A percentile compares a stretch with the other conserved stretches of the same genome.
phyloP scores from a whole-genome alignment of 30 jellyfish, hydroid and myxozoan genomes.

The Aurelia coerulea region DNA sequence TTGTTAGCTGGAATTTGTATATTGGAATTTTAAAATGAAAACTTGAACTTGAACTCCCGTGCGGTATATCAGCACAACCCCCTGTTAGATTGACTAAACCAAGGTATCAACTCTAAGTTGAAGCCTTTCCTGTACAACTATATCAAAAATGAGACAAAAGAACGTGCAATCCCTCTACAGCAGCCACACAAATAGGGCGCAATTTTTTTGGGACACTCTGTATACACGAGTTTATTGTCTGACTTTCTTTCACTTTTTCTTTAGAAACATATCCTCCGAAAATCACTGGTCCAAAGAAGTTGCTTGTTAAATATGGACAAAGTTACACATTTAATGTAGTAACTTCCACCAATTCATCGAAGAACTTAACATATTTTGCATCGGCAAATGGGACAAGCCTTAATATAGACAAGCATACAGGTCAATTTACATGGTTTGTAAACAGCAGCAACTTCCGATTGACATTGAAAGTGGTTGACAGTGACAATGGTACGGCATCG shows the following conservation, averaged over 20 bases:
- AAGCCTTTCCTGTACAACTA: too few species aligned
- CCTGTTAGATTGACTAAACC: too few species aligned
- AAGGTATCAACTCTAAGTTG: too few species aligned
- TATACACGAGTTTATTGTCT: not conserved
- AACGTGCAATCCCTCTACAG: too few species aligned
- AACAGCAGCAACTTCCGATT: slow-evolving; percentile 8
- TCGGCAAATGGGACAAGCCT: slow-evolving; percentile 33
- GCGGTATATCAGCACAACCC: too few species aligned
- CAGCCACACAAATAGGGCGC: too few species aligned
- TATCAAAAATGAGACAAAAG: too few species aligned
- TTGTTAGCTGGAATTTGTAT: too few species aligned
- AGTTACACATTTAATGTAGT: not conserved
- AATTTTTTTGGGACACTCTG: too few species aligned
- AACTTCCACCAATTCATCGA: slow-evolving; percentile 27
- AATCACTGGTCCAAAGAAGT: slow-evolving; percentile 37
- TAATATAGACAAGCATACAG: slow-evolving; percentile 18
- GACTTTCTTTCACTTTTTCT: not conserved
- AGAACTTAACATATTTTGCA: slow-evolving; percentile 31
- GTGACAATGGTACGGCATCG: slow-evolving; percentile 9
- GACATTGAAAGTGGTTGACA: slow-evolving; percentile 42
- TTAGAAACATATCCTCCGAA: slow-evolving; percentile 41
- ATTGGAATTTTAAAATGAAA: too few species aligned
- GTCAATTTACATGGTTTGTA: slow-evolving; percentile 17
- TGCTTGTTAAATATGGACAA: slow-evolving; percentile 18
- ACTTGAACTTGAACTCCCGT: too few species aligned